Percentiles rank a stretch among this genome's conserved stretches.
Evolutionary conservation across 1,140 invertebrate species (phyloP).

Genomic region (Temnothorax longispinosus): DNA sequence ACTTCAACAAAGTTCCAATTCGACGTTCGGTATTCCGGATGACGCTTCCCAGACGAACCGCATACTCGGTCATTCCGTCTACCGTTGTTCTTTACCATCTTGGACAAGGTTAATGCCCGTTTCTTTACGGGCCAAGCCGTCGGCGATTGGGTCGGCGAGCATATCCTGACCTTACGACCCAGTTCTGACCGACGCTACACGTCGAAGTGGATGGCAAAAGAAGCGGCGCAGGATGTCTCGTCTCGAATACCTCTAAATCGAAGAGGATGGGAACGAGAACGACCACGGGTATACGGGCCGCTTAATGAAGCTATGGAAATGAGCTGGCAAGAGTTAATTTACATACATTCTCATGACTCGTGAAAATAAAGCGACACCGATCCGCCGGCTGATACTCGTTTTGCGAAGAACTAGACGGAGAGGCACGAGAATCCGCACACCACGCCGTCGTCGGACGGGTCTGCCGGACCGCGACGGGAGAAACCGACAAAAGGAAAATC

Average conservation of each 20-base stretch:
- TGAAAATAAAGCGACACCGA: constrained; percentile 55
- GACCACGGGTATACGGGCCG: background rate
- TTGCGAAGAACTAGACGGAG: background rate
- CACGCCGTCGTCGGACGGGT: constrained; percentile 47
- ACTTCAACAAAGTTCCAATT: background rate
- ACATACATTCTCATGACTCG: background rate
- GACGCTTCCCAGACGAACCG: background rate
- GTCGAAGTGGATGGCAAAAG: constrained; percentile 22
- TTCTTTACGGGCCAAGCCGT: constrained; percentile 34
- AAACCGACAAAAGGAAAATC: constrained; percentile 73
- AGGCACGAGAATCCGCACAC: background rate
- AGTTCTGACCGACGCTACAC: constrained; percentile 36
- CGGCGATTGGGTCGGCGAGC: constrained; percentile 27
- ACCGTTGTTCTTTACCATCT: background rate
- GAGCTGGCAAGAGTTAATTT: constrained; percentile 9
- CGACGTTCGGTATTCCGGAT: background rate
- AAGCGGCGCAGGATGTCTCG: background rate
- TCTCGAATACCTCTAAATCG: background rate
- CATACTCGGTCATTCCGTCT: background rate
- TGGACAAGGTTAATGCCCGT: constrained; percentile 30
- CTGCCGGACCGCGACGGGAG: constrained; percentile 34
- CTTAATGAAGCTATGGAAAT: constrained; percentile 37
- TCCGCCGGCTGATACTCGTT: constrained; percentile 7
- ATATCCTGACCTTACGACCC: constrained; percentile 71
- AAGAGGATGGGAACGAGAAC: background rate